phyloP scores from a whole-genome alignment of 2,113 vertebrate genomes.

The Mastomys natalensis region DNA sequence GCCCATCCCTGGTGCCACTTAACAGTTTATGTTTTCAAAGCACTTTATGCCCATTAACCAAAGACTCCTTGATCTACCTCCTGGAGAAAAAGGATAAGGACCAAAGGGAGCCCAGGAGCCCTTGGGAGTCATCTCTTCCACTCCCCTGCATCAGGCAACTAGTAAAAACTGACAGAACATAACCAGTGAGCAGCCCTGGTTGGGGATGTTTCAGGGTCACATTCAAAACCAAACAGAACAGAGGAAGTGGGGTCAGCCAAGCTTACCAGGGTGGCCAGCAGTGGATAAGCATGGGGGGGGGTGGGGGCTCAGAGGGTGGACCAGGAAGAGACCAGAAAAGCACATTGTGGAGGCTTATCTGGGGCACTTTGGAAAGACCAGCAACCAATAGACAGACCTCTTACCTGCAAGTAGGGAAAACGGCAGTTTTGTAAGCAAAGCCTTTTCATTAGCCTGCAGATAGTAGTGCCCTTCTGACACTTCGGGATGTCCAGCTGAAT shows the following conservation, averaged over 20 bases:
- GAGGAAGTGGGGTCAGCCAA: background rate
- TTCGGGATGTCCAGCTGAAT: background rate
- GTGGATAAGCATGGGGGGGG: background rate
- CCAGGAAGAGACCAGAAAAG: background rate
- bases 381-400: background rate
- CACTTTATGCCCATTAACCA: slow-evolving; percentile 80
- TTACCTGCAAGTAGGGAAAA: slow-evolving; percentile 5
- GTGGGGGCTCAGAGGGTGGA: background rate
- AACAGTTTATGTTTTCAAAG: slow-evolving; percentile 77
- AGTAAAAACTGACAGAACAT: background rate
- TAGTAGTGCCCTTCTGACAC: background rate
- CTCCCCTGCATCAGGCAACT: background rate
- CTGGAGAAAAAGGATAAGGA: background rate
- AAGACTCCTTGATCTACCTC: slow-evolving; percentile 58
- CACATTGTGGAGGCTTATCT: background rate
- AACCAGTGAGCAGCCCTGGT: background rate
- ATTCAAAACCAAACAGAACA: background rate
- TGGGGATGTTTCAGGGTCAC: background rate
- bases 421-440: slow-evolving; percentile 21
- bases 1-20: slow-evolving; percentile 48
- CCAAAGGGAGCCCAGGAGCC: background rate
- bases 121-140: background rate
- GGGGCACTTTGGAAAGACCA: background rate
- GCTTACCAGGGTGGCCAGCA: background rate
- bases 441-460: slow-evolving; percentile 28